phyloP scores from a whole-genome alignment of 2,113 vertebrate genomes.

The Muntiacus muntjak region DNA sequence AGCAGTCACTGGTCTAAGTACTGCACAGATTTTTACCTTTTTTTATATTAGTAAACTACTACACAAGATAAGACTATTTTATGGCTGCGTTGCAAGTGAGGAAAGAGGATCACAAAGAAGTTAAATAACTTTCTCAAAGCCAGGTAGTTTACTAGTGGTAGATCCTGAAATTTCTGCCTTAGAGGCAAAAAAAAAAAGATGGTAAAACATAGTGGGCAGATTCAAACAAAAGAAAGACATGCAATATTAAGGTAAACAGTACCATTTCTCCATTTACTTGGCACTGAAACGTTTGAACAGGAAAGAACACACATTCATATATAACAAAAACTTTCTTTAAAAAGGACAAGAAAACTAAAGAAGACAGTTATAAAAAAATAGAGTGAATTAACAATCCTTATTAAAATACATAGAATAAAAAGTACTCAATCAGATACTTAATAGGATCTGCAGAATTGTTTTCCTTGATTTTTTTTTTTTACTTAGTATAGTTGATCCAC shows the following conservation, averaged over 20 bases:
- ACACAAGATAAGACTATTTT: not conserved
- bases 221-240: not conserved
- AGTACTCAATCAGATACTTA: not conserved
- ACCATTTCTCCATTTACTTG: not conserved
- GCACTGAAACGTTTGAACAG: not conserved
- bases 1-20: not conserved
- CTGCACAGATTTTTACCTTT: not conserved
- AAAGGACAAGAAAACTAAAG: not conserved
- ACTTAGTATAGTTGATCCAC: not conserved
- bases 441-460: not conserved
- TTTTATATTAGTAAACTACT: not conserved
- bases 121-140: not conserved
- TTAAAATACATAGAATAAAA: not conserved
- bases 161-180: not conserved
- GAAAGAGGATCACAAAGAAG: not conserved
- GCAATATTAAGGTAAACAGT: not conserved
- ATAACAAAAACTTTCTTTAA: not conserved
- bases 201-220: not conserved
- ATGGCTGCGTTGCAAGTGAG: not conserved
- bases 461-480: not conserved
- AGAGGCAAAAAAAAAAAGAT: too few relatives aligned
- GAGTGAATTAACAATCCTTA: not conserved
- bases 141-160: not conserved
- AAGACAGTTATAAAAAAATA: not conserved
- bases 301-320: not conserved